A percentile compares a stretch with the other conserved stretches of the same genome.
phyloP scores from a whole-genome alignment of 2,888 invertebrate species.

The Cyrtodaria siliqua region DNA sequence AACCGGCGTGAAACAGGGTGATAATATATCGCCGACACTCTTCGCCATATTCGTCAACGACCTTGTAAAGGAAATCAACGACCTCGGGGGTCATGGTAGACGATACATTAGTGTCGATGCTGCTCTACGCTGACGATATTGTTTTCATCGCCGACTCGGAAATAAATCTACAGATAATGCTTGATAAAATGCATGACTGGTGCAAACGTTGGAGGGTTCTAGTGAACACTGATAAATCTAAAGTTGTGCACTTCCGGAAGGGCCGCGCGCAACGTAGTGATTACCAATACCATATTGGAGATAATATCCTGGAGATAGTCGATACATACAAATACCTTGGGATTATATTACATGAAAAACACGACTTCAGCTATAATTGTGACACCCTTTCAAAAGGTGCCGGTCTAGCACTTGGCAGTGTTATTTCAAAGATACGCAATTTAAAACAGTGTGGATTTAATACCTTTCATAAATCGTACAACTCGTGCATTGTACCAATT shows the following conservation, averaged over 20 bases:
- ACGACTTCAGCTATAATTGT: slow-evolving; percentile 1
- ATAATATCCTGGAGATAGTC: slow-evolving; percentile 23
- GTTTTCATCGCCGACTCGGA: slow-evolving; percentile 18
- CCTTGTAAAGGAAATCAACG: slow-evolving; percentile 14
- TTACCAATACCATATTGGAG: slow-evolving; percentile 14
- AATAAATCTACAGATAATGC: slow-evolving; percentile 16
- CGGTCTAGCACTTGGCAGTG: slow-evolving; percentile 23
- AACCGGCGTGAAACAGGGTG: slow-evolving; percentile 19
- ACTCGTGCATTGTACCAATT: slow-evolving; percentile 28
- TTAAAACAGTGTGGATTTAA: slow-evolving; percentile 34
- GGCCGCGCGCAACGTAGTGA: neutral
- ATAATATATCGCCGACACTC: slow-evolving; percentile 26
- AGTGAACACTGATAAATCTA: slow-evolving; percentile 20
- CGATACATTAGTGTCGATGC: slow-evolving; percentile 14
- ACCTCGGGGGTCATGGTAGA: slow-evolving; percentile 18
- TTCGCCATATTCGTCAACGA: slow-evolving; percentile 30
- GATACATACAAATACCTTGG: slow-evolving; percentile 19
- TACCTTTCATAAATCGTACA: slow-evolving; percentile 29
- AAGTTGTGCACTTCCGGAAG: slow-evolving; percentile 15
- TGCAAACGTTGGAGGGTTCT: slow-evolving; percentile 15
- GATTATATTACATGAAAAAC: slow-evolving; percentile 23
- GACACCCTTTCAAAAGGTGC: slow-evolving; percentile 28
- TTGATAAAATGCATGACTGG: slow-evolving; percentile 13
- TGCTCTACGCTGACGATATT: slow-evolving; percentile 32
- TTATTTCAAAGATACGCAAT: slow-evolving; percentile 29